These are phyloP conservation scores for Crax fasciolata DNA, from an alignment of 2,797 vertebrate genomes.

Conservation along the genomic window DNA sequence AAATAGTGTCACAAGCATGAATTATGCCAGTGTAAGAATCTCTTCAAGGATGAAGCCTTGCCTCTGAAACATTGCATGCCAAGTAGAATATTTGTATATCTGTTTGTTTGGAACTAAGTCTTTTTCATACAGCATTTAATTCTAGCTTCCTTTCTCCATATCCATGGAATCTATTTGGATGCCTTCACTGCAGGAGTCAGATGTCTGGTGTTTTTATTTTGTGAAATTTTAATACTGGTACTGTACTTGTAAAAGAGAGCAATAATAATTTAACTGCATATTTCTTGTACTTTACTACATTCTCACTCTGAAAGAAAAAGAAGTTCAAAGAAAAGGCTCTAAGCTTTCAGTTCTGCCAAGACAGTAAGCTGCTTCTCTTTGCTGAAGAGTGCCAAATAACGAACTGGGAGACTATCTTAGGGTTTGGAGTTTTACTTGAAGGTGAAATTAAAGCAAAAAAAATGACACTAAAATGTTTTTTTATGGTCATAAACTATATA, in stretches of 20 bases:
- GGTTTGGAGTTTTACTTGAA: neutral
- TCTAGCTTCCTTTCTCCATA: neutral
- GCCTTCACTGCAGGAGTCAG: neutral
- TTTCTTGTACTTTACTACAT: neutral
- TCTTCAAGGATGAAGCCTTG: neutral
- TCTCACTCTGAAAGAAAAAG: neutral
- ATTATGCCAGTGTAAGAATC: neutral
- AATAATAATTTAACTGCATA: neutral
- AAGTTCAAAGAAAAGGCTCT: neutral
- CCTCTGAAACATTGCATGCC: neutral
- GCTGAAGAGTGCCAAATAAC: neutral
- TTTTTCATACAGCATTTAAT: neutral
- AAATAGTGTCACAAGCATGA: neutral
- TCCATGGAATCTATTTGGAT: neutral
- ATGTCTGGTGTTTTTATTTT: neutral
- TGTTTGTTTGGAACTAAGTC: neutral
- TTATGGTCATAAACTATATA: neutral
- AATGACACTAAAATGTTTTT: neutral
- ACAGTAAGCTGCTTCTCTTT: neutral
- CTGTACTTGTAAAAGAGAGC: neutral
- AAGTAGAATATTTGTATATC: neutral
- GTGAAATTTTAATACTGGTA: neutral
- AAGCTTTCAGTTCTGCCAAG: slow-evolving; percentile 16
- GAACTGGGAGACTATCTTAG: neutral
- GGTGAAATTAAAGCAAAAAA: neutral